These are phyloP conservation scores for Reticulitermes speratus DNA, from an alignment of 1,140 invertebrate genomes.

Conservation along the genomic window DNA sequence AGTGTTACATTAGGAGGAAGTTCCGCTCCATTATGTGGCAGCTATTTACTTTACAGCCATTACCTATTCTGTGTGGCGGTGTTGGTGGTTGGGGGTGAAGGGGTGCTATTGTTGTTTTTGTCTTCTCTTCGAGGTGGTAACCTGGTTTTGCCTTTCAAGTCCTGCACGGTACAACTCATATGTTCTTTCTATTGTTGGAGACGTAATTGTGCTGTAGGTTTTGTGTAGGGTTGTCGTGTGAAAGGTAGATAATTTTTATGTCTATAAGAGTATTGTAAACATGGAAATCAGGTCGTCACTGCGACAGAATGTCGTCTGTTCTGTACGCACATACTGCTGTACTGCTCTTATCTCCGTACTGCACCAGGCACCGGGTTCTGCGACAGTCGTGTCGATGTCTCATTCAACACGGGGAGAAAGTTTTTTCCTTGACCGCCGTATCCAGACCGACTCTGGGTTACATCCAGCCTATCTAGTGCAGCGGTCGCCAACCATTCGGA, in stretches of 20 bases:
- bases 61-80: not conserved
- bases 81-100: too few relatives aligned
- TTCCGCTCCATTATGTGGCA: conserved; percentile 5
- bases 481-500: too few relatives aligned
- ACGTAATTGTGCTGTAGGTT: not conserved
- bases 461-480: too few relatives aligned
- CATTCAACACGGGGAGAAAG: too few relatives aligned
- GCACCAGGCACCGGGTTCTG: too few relatives aligned
- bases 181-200: not conserved
- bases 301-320: not conserved
- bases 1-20: conserved; percentile 12
- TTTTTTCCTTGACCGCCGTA: too few relatives aligned
- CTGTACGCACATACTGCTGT: not conserved
- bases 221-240: not conserved
- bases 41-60: conserved; percentile 16
- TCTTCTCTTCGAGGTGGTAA: not conserved
- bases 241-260: not conserved
- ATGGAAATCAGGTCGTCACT: not conserved
- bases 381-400: too few relatives aligned
- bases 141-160: not conserved
- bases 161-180: not conserved
- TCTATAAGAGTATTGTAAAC: not conserved
- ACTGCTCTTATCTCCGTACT: not conserved
- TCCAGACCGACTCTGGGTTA: too few relatives aligned
- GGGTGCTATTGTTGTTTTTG: conserved; percentile 15